phyloP scores from a whole-genome alignment of 2,888 invertebrate species.

The Andrena flavipes region DNA sequence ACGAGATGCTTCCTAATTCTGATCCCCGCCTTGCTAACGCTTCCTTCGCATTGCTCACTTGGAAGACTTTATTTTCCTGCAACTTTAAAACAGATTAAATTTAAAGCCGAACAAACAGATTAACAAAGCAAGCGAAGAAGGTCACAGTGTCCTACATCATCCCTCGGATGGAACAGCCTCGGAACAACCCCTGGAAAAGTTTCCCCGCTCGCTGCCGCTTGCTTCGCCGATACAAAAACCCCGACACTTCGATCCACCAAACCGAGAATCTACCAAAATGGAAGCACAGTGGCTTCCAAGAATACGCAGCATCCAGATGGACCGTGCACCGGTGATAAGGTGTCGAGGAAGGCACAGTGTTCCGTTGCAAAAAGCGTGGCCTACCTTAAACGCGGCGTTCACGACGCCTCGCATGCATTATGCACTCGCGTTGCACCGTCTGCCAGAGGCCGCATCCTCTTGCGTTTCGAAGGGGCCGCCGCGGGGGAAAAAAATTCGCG shows the following conservation, averaged over 20 bases:
- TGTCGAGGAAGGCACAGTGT: conserved; percentile 23
- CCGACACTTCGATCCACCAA: no score
- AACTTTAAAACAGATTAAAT: no score
- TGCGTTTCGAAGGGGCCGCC: conserved; percentile 29
- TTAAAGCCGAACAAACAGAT: no score
- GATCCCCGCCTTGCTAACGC: neutral
- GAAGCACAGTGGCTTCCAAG: neutral
- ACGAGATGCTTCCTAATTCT: neutral
- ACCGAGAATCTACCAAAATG: neutral
- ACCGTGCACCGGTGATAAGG: conserved; percentile 34
- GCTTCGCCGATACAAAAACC: no score
- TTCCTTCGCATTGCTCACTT: neutral
- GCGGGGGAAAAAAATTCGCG: conserved; percentile 72
- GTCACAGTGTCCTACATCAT: no score
- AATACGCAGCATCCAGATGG: neutral
- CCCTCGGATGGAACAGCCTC: no score
- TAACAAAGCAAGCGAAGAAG: no score
- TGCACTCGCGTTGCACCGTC: conserved; percentile 54
- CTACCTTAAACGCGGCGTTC: conserved; percentile 52
- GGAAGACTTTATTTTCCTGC: no score
- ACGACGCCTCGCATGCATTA: conserved; percentile 64
- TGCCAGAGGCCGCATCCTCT: conserved; percentile 42
- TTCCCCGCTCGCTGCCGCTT: no score
- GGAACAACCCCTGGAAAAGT: no score
- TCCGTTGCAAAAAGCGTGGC: conserved; percentile 22